phyloP scores from a whole-genome alignment of 2,113 vertebrate species.

The Hippocampus barbouri region DNA sequence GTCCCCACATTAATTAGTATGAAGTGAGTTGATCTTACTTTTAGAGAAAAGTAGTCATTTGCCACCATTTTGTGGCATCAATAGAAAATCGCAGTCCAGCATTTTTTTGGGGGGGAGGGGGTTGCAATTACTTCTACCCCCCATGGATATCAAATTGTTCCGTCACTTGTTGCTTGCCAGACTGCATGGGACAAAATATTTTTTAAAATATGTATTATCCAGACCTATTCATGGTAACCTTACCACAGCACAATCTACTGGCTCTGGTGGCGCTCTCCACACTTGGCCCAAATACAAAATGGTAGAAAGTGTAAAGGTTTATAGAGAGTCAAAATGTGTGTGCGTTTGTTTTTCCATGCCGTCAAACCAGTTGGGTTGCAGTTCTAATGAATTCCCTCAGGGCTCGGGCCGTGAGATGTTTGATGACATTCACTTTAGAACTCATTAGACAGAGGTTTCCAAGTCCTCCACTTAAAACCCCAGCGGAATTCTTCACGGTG shows the following conservation, averaged over 20 bases:
- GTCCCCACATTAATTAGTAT: no score
- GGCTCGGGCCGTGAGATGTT: constrained; percentile 5
- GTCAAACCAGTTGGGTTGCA: constrained; percentile 57
- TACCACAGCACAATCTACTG: background rate
- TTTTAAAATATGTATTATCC: background rate
- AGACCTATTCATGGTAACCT: background rate
- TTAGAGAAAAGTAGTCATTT: no score
- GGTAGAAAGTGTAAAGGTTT: background rate
- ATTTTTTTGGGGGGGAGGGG: no score
- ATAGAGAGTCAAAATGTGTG: background rate
- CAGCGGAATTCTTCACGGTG: background rate
- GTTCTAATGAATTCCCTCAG: constrained; percentile 10
- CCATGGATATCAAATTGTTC: no score
- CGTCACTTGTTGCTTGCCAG: background rate
- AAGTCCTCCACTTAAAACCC: background rate
- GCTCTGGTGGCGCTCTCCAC: background rate
- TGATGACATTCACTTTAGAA: constrained; percentile 11
- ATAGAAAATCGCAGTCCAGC: no score
- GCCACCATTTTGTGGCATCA: no score
- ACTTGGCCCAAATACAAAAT: background rate
- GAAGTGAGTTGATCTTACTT: no score
- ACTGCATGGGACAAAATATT: background rate
- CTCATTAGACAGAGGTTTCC: constrained; percentile 1
- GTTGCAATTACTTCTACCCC: no score
- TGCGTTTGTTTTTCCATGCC: background rate